A percentile compares a stretch with the other conserved stretches of the same genome.
phyloP scores from a whole-genome alignment of 2,113 vertebrate genomes.

The Ginglymostoma cirratum region DNA sequence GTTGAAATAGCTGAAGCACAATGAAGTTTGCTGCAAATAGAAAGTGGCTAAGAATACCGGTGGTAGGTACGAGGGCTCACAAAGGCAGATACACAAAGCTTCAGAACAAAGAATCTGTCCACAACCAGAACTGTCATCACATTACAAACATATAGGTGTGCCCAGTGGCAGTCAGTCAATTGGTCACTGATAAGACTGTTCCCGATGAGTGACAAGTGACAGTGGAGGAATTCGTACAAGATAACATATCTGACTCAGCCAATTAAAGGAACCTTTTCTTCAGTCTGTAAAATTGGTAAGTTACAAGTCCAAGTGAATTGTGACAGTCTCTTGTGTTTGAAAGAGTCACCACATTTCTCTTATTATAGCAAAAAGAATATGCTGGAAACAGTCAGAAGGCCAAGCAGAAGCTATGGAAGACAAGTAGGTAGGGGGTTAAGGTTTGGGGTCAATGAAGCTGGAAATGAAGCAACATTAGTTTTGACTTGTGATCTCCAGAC shows the following conservation, averaged over 20 bases:
- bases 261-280: background rate
- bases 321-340: background rate
- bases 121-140: background rate
- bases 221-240: background rate
- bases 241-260: background rate
- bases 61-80: background rate
- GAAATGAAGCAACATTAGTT: background rate
- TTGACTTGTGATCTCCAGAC: background rate
- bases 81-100: background rate
- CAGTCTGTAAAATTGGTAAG: background rate
- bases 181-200: background rate
- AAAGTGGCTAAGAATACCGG: background rate
- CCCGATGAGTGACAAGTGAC: background rate
- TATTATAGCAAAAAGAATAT: background rate
- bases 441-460: background rate
- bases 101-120: background rate
- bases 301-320: background rate
- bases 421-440: background rate
- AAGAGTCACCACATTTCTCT: background rate
- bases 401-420: background rate
- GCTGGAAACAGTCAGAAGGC: background rate
- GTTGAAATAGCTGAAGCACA: background rate
- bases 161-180: background rate
- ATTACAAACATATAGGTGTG: background rate
- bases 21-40: background rate